These are phyloP conservation scores for Echeneis naucrates DNA, from an alignment of 2,797 vertebrate species.

Conservation along the genomic window DNA sequence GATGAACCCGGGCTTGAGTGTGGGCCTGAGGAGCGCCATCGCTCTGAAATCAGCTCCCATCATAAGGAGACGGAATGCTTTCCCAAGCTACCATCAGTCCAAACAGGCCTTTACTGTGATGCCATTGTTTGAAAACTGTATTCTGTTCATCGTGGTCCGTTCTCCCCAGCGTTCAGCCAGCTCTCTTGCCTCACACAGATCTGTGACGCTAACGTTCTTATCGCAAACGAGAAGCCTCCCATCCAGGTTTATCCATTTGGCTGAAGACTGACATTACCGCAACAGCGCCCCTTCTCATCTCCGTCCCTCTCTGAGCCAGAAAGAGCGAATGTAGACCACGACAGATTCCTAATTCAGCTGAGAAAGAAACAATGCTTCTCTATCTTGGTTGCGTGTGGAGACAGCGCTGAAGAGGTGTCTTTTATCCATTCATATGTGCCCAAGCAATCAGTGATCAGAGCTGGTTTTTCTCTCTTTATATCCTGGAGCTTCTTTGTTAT, in stretches of 20 bases:
- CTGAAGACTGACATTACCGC: slow-evolving; percentile 75
- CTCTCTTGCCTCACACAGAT: slow-evolving; percentile 74
- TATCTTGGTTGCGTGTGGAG: slow-evolving; percentile 50
- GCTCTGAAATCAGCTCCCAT: slow-evolving; percentile 43
- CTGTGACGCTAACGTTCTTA: slow-evolving; percentile 70
- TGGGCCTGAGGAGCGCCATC: slow-evolving; percentile 16
- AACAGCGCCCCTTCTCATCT: slow-evolving; percentile 66
- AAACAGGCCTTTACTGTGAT: slow-evolving; percentile 16
- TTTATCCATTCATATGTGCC: slow-evolving; percentile 38
- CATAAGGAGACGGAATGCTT: slow-evolving; percentile 23
- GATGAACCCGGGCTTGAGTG: slow-evolving; percentile 25
- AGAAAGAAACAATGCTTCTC: slow-evolving; percentile 68
- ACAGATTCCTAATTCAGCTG: slow-evolving; percentile 67
- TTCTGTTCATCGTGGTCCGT: slow-evolving; percentile 34
- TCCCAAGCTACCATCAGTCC: slow-evolving; percentile 36
- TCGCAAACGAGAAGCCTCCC: slow-evolving; percentile 65
- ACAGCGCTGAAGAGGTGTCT: slow-evolving; percentile 35
- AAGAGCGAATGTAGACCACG: slow-evolving; percentile 56
- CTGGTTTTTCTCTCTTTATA: slow-evolving; percentile 28
- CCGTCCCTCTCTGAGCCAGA: slow-evolving; percentile 56
- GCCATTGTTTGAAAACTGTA: slow-evolving; percentile 37
- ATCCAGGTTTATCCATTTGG: slow-evolving; percentile 77
- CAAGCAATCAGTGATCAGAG: slow-evolving; percentile 12
- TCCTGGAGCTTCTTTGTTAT: slow-evolving; percentile 1
- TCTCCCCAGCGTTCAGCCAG: slow-evolving; percentile 68